phyloP scores from a whole-genome alignment of 92 coral and sea anemone species.

The Palythoa grandis region DNA sequence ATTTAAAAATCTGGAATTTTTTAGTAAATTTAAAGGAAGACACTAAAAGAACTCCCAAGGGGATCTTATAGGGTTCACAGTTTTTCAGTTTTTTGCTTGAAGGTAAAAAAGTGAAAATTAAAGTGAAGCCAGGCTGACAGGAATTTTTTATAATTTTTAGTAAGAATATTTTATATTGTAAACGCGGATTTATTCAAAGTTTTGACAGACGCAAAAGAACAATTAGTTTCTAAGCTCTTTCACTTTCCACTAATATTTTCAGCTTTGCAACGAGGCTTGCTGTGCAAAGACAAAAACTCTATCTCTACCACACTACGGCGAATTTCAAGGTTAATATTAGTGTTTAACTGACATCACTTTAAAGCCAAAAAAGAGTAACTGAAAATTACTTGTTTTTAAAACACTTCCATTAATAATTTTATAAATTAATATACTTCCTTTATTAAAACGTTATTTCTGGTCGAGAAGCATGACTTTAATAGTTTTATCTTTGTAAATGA shows the following conservation, averaged over 20 bases:
- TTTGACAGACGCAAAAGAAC: neutral
- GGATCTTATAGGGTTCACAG: neutral
- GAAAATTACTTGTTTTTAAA: too few species aligned
- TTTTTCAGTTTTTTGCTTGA: neutral
- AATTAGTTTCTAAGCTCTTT: neutral
- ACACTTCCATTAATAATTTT: too few species aligned
- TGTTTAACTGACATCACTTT: too few species aligned
- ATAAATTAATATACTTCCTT: neutral
- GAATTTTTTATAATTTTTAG: neutral
- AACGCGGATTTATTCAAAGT: neutral
- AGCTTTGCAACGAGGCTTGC: constrained; percentile 3
- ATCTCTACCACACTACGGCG: neutral
- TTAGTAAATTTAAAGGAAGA: neutral
- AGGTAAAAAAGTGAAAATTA: too few species aligned
- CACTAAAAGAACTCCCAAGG: neutral
- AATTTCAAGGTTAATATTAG: neutral
- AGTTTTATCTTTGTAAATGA: neutral
- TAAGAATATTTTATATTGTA: neutral
- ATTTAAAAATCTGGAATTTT: neutral
- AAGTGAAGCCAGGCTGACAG: neutral
- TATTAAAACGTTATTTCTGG: neutral
- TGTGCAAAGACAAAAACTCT: neutral
- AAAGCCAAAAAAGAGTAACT: too few species aligned
- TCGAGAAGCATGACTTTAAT: neutral
- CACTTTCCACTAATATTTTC: neutral